phyloP scores from a whole-genome alignment of 2,888 invertebrate genomes.

The Linnaemya tessellans region DNA sequence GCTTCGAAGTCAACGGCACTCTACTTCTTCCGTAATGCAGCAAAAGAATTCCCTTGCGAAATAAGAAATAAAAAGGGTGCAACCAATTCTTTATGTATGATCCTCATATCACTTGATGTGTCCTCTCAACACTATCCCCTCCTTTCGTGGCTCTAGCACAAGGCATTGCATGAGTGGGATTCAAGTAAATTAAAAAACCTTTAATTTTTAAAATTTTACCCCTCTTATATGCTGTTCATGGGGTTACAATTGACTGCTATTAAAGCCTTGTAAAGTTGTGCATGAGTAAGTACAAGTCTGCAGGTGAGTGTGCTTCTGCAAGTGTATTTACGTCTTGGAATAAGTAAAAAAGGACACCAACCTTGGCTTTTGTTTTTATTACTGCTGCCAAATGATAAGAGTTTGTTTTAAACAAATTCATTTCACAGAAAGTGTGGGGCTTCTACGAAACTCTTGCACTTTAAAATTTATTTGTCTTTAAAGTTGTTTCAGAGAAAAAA shows the following conservation, averaged over 20 bases:
- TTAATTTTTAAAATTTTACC: too few relatives aligned
- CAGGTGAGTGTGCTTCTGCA: neutral
- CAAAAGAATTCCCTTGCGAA: too few relatives aligned
- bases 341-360: slow-evolving; percentile 39
- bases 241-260: slow-evolving; percentile 18
- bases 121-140: too few relatives aligned
- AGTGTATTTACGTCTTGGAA: slow-evolving; percentile 17
- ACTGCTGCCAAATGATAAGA: slow-evolving; percentile 65
- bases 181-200: too few relatives aligned
- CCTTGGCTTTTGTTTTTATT: slow-evolving; percentile 60
- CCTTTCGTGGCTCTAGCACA: too few relatives aligned
- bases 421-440: slow-evolving; percentile 26
- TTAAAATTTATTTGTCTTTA: slow-evolving; percentile 67
- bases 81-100: too few relatives aligned
- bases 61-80: too few relatives aligned
- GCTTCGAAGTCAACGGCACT: too few relatives aligned
- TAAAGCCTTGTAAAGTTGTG: slow-evolving; percentile 18
- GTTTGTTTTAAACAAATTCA: slow-evolving; percentile 51
- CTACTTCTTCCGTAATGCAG: too few relatives aligned
- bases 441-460: slow-evolving; percentile 38
- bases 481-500: slow-evolving; percentile 29
- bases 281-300: neutral
- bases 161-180: too few relatives aligned
- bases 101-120: too few relatives aligned
- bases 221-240: too few relatives aligned